phyloP scores from a whole-genome alignment of 2,797 vertebrate species.

The Thamnophis elegans region DNA sequence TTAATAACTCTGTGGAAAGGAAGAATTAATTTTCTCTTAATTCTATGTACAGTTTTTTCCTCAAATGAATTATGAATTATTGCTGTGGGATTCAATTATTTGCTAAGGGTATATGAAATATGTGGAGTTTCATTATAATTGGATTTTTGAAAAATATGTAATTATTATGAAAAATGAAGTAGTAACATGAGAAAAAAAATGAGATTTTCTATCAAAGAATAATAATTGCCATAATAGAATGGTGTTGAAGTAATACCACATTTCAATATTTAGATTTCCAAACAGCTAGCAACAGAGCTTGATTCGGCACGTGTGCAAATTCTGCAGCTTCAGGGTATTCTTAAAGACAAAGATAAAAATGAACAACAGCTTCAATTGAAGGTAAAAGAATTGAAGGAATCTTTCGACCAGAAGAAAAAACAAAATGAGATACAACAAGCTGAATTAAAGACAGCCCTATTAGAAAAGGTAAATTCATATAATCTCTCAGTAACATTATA shows the following conservation, averaged over 20 bases:
- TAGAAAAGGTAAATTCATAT: constrained; percentile 78
- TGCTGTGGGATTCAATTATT: not conserved
- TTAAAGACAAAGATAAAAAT: constrained; percentile 83
- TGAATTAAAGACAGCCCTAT: constrained; percentile 76
- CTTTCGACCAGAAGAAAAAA: constrained; percentile 80
- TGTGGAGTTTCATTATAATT: not conserved
- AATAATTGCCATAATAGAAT: not conserved
- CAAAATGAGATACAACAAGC: constrained; percentile 78
- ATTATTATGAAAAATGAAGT: not conserved
- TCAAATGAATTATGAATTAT: not conserved
- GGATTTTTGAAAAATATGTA: not conserved
- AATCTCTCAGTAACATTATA: not conserved
- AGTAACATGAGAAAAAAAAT: not conserved
- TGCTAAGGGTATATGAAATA: not conserved
- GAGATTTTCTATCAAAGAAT: not conserved
- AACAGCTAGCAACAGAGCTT: constrained; percentile 78
- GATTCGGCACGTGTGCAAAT: constrained; percentile 75
- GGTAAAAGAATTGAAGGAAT: constrained; percentile 79
- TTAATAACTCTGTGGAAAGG: not conserved
- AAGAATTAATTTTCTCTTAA: constrained; percentile 7
- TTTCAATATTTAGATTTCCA: constrained; percentile 77
- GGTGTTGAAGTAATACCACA: not conserved
- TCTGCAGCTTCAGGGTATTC: constrained; percentile 71
- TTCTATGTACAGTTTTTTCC: not conserved
- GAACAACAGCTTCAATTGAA: constrained; percentile 78